Conservation (phyloP, 2,888 invertebrate species). For the Apodemia zela region DNA sequence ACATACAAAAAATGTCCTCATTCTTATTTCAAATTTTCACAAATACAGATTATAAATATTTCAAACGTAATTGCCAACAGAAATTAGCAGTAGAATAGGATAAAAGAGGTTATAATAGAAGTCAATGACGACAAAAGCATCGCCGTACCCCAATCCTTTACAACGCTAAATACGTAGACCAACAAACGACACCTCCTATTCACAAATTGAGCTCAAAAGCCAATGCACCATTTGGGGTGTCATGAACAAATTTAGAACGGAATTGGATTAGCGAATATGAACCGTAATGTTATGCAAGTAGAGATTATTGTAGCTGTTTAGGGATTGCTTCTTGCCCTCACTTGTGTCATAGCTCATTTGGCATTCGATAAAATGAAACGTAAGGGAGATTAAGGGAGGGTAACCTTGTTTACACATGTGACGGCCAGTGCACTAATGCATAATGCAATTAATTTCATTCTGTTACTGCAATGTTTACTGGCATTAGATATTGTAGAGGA, state of each 20-base stretch:
- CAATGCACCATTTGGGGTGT: slow-evolving; percentile 52
- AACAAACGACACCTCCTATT: slow-evolving; percentile 59
- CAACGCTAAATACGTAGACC: slow-evolving; percentile 53
- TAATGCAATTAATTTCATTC: slow-evolving; percentile 63
- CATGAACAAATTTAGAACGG: slow-evolving; percentile 24
- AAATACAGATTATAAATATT: slow-evolving; percentile 5
- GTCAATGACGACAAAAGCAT: slow-evolving; percentile 18
- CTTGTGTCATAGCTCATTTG: slow-evolving; percentile 75
- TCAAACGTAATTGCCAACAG: slow-evolving; percentile 7
- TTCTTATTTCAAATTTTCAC: background rate
- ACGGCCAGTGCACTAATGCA: slow-evolving; percentile 43
- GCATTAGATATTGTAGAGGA: slow-evolving; percentile 1
- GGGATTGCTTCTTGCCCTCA: slow-evolving; percentile 40
- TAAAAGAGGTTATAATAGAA: slow-evolving; percentile 16
- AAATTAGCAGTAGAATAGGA: slow-evolving; percentile 18
- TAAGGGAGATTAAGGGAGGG: slow-evolving; percentile 57
- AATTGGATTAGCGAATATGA: slow-evolving; percentile 25
- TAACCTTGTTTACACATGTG: slow-evolving; percentile 65
- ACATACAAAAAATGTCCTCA: background rate
- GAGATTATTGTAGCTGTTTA: slow-evolving; percentile 34
- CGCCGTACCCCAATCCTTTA: slow-evolving; percentile 42
- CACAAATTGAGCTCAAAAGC: slow-evolving; percentile 76
- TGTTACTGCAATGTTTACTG: slow-evolving; percentile 46
- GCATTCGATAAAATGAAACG: slow-evolving; percentile 76
- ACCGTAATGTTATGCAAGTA: slow-evolving; percentile 29